phyloP scores from a whole-genome alignment of 2,888 invertebrate species.

The Liodrosophila aerea region DNA sequence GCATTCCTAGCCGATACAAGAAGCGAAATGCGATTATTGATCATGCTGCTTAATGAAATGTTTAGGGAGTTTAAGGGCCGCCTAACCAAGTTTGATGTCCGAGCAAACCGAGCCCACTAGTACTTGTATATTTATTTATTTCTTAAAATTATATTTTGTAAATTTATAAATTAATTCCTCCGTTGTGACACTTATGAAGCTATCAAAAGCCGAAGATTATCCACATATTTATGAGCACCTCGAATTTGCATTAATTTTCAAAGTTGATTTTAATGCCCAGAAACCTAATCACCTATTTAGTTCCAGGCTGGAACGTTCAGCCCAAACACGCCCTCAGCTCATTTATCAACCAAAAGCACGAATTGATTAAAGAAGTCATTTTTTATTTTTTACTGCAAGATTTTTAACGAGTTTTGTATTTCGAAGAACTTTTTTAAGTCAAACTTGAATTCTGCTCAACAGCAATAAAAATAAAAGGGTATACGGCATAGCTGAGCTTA shows the following conservation, averaged over 20 bases:
- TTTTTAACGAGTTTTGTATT: too few relatives aligned
- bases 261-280: constrained; percentile 34
- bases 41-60: too few relatives aligned
- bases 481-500: neutral
- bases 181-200: constrained; percentile 19
- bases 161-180: constrained; percentile 25
- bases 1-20: too few relatives aligned
- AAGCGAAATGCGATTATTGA: too few relatives aligned
- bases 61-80: too few relatives aligned
- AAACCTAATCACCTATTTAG: constrained; percentile 27
- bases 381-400: too few relatives aligned
- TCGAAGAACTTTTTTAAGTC: too few relatives aligned
- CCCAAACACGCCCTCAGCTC: constrained; percentile 47
- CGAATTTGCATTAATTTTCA: constrained; percentile 35
- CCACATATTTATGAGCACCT: constrained; percentile 14
- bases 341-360: constrained; percentile 45
- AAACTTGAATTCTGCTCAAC: neutral
- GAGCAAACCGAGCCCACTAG: too few relatives aligned
- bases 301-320: too few relatives aligned
- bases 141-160: constrained; percentile 7
- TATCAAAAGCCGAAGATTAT: neutral
- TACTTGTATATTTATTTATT: constrained; percentile 33
- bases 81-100: too few relatives aligned
- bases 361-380: too few relatives aligned
- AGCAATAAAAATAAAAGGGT: neutral